phyloP scores from a whole-genome alignment of 2,113 vertebrate species.

The Thymallus thymallus region DNA sequence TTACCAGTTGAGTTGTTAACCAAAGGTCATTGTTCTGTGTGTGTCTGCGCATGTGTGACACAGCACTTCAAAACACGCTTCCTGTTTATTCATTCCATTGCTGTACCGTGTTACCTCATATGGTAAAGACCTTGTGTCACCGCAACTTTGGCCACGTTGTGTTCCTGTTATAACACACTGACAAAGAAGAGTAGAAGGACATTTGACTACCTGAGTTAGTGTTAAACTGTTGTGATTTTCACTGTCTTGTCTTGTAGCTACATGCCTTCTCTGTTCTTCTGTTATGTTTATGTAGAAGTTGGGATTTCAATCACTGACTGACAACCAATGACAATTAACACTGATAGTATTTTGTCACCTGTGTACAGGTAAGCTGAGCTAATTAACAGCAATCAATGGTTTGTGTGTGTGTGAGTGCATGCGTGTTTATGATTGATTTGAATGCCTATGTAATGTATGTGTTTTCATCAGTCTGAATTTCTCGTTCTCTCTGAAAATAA shows the following conservation, averaged over 20 bases:
- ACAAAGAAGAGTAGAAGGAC: background rate
- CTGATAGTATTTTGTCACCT: background rate
- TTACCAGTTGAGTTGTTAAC: background rate
- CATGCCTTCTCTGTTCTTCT: too few relatives aligned
- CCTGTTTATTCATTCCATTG: constrained; percentile 17
- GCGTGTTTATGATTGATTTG: too few relatives aligned
- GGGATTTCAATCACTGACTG: too few relatives aligned
- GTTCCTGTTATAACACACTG: background rate
- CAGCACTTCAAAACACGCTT: background rate
- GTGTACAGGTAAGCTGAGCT: too few relatives aligned
- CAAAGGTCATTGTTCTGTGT: background rate
- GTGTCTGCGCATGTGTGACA: background rate
- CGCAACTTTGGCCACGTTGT: background rate
- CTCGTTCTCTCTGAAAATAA: background rate
- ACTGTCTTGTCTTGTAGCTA: too few relatives aligned
- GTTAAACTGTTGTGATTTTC: background rate
- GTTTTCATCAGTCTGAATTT: background rate
- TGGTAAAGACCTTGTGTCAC: background rate
- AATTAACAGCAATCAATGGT: too few relatives aligned
- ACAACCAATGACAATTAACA: too few relatives aligned
- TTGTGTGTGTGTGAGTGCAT: too few relatives aligned
- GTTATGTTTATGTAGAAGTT: too few relatives aligned
- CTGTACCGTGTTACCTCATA: constrained; percentile 2
- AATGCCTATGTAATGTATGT: too few relatives aligned
- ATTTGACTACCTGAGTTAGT: background rate